Evolutionary conservation across 2,797 vertebrate genomes (phyloP).

Genomic region (Hydrophis major): DNA sequence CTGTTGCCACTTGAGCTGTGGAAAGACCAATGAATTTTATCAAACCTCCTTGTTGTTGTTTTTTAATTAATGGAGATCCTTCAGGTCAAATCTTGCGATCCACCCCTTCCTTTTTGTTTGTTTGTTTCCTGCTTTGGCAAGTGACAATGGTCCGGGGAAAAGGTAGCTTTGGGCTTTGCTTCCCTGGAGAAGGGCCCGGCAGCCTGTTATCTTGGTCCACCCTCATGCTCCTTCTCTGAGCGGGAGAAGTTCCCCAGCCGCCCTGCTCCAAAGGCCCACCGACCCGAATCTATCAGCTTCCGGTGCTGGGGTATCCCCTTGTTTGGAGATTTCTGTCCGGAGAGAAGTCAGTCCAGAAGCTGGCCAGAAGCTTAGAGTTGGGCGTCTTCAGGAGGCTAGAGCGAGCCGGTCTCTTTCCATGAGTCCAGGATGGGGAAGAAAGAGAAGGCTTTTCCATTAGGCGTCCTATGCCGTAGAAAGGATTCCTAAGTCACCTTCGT

Average conservation of each 20-base stretch:
- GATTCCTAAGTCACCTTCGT: neutral
- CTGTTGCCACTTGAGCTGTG: neutral
- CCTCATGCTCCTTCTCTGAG: neutral
- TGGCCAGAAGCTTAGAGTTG: neutral
- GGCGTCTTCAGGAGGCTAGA: neutral
- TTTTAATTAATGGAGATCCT: neutral
- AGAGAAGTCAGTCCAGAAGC: neutral
- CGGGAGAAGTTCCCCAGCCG: no score
- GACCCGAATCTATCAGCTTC: neutral
- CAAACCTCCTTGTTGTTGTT: neutral
- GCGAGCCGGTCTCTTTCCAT: no score
- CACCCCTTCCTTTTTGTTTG: neutral
- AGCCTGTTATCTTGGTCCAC: neutral
- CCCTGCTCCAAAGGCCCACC: neutral
- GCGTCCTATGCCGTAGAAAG: no score
- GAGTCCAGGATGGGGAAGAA: neutral
- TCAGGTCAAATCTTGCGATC: neutral
- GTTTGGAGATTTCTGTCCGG: neutral
- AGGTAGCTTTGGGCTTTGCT: no score
- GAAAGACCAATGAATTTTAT: neutral
- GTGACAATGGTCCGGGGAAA: neutral
- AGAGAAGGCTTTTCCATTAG: neutral
- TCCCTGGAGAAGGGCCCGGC: neutral
- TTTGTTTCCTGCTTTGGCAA: neutral
- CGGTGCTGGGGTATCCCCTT: neutral